Evolutionary conservation across 1,140 invertebrate genomes (phyloP).

Genomic region (Pogonomyrmex californicus): DNA sequence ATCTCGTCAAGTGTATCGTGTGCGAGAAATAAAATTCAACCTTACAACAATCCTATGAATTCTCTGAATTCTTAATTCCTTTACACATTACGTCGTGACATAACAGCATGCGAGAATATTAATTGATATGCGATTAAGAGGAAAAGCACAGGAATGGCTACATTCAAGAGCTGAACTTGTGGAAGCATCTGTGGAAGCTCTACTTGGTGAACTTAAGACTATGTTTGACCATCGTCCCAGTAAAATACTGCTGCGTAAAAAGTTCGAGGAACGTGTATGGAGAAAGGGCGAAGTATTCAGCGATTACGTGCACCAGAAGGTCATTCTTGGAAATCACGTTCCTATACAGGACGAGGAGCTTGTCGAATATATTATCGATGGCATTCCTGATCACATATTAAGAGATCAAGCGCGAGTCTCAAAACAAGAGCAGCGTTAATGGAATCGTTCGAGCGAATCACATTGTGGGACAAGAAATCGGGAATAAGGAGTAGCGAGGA

Average conservation of each 20-base stretch:
- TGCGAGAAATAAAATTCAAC: too few species aligned
- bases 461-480: not conserved
- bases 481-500: not conserved
- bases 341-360: slow-evolving; percentile 32
- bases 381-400: slow-evolving; percentile 39
- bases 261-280: slow-evolving; percentile 26
- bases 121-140: slow-evolving; percentile 14
- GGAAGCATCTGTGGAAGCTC: not conserved
- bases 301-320: slow-evolving; percentile 43
- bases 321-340: slow-evolving; percentile 35
- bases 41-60: too few species aligned
- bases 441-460: slow-evolving; percentile 40
- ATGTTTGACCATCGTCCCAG: slow-evolving; percentile 8
- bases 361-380: slow-evolving; percentile 37
- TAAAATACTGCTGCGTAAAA: not conserved
- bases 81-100: too few species aligned
- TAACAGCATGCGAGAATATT: slow-evolving; percentile 2
- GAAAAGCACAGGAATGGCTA: slow-evolving; percentile 40
- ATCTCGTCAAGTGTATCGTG: too few species aligned
- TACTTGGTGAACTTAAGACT: not conserved
- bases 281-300: slow-evolving; percentile 6
- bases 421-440: not conserved
- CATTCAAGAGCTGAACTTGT: slow-evolving; percentile 26
- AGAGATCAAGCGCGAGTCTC: slow-evolving; percentile 31
- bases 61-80: too few species aligned